A percentile compares a stretch with the other conserved stretches of the same genome.
These are phyloP conservation scores for Dolichotis patagonum DNA, from an alignment of 2,113 vertebrate species.

Conservation along the genomic window DNA sequence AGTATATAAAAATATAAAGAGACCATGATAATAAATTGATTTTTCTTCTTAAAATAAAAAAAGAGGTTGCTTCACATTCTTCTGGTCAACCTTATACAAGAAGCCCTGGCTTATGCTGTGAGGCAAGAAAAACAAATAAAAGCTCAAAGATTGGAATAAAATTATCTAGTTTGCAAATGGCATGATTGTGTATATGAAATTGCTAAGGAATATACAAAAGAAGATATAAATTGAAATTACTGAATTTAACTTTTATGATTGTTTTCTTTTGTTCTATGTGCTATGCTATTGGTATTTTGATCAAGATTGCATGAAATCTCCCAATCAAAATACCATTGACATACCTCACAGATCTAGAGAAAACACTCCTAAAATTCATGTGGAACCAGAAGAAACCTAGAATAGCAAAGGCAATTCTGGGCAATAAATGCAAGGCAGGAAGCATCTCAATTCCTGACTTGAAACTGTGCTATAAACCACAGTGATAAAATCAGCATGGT, in stretches of 20 bases:
- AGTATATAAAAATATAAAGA: background rate
- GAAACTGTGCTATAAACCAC: no score
- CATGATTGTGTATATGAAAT: background rate
- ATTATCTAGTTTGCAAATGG: background rate
- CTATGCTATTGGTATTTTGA: background rate
- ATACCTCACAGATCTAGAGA: no score
- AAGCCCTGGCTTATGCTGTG: background rate
- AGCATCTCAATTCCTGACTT: no score
- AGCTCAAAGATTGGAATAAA: background rate
- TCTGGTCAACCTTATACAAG: background rate
- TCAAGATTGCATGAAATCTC: no score
- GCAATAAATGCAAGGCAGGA: no score
- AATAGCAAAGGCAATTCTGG: no score
- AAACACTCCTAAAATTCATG: no score
- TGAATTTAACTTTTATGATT: background rate
- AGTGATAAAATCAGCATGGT: no score
- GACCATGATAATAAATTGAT: background rate
- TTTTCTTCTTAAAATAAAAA: background rate
- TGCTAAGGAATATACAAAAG: background rate
- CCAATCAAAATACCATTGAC: no score
- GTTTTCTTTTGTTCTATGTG: background rate
- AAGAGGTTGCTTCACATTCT: background rate
- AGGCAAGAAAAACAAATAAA: background rate
- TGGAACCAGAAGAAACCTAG: no score
- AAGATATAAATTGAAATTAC: background rate